These are phyloP conservation scores for Brachyistius frenatus DNA, from an alignment of 2,113 vertebrate species.

Conservation along the genomic window DNA sequence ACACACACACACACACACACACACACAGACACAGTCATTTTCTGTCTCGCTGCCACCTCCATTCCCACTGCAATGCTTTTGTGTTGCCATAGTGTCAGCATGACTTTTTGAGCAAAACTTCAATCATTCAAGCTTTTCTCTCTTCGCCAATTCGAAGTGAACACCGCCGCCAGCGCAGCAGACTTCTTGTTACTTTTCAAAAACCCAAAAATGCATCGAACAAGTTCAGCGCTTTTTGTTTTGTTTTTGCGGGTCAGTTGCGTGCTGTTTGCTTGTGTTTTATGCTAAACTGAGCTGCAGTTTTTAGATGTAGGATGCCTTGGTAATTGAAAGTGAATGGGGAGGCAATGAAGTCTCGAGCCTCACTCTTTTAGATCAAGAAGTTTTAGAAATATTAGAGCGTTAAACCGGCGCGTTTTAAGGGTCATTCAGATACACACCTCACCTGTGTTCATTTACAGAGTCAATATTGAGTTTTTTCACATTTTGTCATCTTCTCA, in stretches of 20 bases:
- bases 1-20: conserved; percentile 24
- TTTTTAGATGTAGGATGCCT: conserved; percentile 26
- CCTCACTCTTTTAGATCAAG: conserved; percentile 14
- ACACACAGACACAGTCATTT: conserved; percentile 18
- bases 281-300: conserved; percentile 1
- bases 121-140: conserved; percentile 22
- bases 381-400: conserved; percentile 5
- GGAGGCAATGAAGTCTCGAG: conserved; percentile 43
- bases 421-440: neutral
- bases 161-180: neutral
- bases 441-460: neutral
- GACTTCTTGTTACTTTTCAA: conserved; percentile 10
- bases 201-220: conserved; percentile 13
- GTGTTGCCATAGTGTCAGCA: conserved; percentile 44
- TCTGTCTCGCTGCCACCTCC: conserved; percentile 26
- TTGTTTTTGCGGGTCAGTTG: conserved; percentile 1
- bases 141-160: conserved; percentile 7
- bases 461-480: too few species aligned
- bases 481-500: too few species aligned
- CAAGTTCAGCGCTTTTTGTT: neutral
- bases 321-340: conserved; percentile 49
- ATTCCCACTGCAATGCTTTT: conserved; percentile 34
- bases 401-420: neutral
- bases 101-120: conserved; percentile 43
- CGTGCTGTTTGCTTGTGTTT: conserved; percentile 19